Evolutionary conservation across 2,888 invertebrate species (phyloP).

Genomic region (Lasioglossum pauxillum): DNA sequence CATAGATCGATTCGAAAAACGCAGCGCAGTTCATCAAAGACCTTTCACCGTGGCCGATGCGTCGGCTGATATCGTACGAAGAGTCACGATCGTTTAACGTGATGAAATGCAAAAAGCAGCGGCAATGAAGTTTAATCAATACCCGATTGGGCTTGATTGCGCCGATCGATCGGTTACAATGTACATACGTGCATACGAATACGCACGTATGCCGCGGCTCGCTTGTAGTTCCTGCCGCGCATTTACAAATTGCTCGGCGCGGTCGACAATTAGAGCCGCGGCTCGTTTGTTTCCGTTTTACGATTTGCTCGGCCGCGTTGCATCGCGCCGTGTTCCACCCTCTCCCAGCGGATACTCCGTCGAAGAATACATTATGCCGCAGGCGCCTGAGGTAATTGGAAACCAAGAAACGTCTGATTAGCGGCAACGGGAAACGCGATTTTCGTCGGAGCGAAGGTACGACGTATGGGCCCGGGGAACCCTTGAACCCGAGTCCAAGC

Average conservation of each 20-base stretch:
- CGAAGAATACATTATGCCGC: constrained; percentile 24
- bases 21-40: background rate
- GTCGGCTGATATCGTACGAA: background rate
- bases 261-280: constrained; percentile 29
- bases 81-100: constrained; percentile 12
- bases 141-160: constrained; percentile 34
- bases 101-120: constrained; percentile 32
- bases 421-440: constrained; percentile 25
- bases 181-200: background rate
- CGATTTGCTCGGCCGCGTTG: constrained; percentile 31
- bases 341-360: background rate
- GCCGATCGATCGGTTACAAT: constrained; percentile 30
- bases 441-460: constrained; percentile 16
- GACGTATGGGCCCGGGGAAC: constrained; percentile 2
- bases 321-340: background rate
- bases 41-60: background rate
- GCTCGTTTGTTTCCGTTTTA: constrained; percentile 41
- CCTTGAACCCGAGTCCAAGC: constrained; percentile 5
- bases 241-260: constrained; percentile 48
- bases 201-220: background rate
- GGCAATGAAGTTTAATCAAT: constrained; percentile 41
- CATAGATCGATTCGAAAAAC: background rate
- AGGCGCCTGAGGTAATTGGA: constrained; percentile 24
- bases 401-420: constrained; percentile 35
- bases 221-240: constrained; percentile 23